phyloP scores from a whole-genome alignment of 1,140 invertebrate species.

The Melitaea cinxia region DNA sequence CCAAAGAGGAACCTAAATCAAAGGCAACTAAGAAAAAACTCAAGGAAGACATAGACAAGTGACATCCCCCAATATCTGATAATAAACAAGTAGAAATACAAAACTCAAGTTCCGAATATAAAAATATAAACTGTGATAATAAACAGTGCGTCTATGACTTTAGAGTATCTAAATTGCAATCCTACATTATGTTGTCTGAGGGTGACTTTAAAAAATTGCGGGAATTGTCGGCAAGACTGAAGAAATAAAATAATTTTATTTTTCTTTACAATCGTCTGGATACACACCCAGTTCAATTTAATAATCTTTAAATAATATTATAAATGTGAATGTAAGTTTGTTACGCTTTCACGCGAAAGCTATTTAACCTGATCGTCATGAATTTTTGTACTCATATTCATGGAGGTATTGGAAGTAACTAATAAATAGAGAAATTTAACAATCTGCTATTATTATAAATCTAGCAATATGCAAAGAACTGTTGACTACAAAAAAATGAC shows the following conservation, averaged over 20 bases:
- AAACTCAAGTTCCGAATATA: conserved; percentile 24
- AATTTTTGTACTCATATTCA: no score
- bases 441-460: no score
- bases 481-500: no score
- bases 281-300: no score
- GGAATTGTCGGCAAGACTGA: conserved; percentile 42
- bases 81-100: not conserved
- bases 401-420: no score
- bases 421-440: no score
- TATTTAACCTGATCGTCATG: no score
- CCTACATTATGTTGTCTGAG: conserved; percentile 46
- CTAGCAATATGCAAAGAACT: no score
- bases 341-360: no score
- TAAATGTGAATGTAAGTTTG: no score
- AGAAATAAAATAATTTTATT: conserved; percentile 13
- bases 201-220: conserved; percentile 48
- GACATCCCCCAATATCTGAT: conserved; percentile 41
- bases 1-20: conserved; percentile 29
- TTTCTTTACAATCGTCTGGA: no score
- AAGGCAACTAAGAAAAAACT: conserved; percentile 31
- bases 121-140: conserved; percentile 50
- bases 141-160: conserved; percentile 48
- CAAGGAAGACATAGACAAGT: conserved; percentile 61
- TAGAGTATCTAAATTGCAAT: conserved; percentile 41
- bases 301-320: no score